Percentiles rank a stretch among this genome's conserved stretches.
Conservation (phyloP, 2,888 invertebrate genomes). For the Herminia tarsipennalis region DNA sequence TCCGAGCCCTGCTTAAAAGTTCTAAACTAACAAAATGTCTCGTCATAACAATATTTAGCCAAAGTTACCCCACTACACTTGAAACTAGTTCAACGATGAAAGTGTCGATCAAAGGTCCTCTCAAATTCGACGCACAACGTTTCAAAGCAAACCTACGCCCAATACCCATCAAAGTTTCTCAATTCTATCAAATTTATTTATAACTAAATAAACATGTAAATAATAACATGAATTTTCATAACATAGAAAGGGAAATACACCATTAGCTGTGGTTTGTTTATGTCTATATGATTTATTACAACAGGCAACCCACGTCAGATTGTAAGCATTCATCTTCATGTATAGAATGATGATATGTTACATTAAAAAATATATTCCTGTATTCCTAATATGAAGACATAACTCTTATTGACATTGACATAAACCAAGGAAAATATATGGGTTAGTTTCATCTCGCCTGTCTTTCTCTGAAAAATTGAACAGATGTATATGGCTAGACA, state of each 20-base stretch:
- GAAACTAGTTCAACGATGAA: no score
- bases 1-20: no score
- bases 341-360: conserved; percentile 1
- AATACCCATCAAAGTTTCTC: no score
- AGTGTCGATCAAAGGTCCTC: no score
- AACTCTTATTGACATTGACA: conserved; percentile 16
- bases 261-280: conserved; percentile 22
- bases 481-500: no score
- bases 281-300: conserved; percentile 30
- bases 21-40: no score
- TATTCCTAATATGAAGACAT: conserved; percentile 22
- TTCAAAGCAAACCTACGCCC: no score
- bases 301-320: conserved; percentile 13
- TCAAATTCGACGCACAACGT: no score
- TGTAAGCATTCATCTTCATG: conserved; percentile 12
- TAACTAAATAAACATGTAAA: background rate
- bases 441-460: background rate
- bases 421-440: background rate
- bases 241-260: conserved; percentile 10
- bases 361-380: conserved; percentile 1
- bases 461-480: background rate
- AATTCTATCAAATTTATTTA: background rate
- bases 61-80: no score
- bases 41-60: no score
- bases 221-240: conserved; percentile 6